Evolutionary conservation across 2,797 vertebrate species (phyloP), one percentile per base, ranked within the genome.

Genomic region (Sebastes umbrosus): DNA sequence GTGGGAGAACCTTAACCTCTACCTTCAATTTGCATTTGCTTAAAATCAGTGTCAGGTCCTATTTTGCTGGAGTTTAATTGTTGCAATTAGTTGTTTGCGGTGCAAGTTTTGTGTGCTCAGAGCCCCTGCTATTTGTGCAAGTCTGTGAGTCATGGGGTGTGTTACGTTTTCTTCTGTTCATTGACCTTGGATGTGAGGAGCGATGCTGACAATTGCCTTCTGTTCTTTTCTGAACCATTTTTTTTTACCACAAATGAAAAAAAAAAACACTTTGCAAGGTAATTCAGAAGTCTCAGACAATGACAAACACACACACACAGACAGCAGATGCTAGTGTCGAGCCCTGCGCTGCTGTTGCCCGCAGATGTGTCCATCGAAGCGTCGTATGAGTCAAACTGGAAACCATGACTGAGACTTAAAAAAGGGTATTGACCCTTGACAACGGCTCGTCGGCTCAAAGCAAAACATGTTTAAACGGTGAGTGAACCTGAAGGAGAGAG

Each of bases 361-460:
- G 6, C 88, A 85, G 87, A 90, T 84, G 90, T 85, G 87, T 76
- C 77, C 83, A 81, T n/a, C 75, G 83, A 85, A 82, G 90, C 89
- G 22, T 87, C 84, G 6, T 72, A 83, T 73, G 83, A 90, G 78
- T 82, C 18, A 50, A 83, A 75, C 72, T 76, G 77, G 82, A 90
- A 89, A 90, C 77, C 67, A 63, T 80, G 86, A 90, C 89, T 74
- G 82, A 85, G 83, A 84, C 74, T 75, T 43, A 46, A 72, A 79
- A 79, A 87, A 84, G 76, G 60, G 77, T 77, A 79, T 22, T 92
- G 92, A 94, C 90, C 93, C 90, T 22, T 78, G 68, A 86, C 84
- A 60, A 69, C 10, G 25, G 73, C 63, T 24, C 75, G 80, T 84
- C 82, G 80, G 81, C 88, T 91, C 84, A 36, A 85, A 89, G 80